Evolutionary conservation across 2,113 vertebrate species (phyloP).

Genomic region (Oryctolagus cuniculus): mOryCun1.1 NC_091447.1:11819001-11819500

Average conservation of each 20-base stretch:
- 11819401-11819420: background rate
- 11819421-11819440: background rate
- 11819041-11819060: constrained; percentile 50
- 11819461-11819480: constrained; percentile 4
- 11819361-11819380: constrained; percentile 7
- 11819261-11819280: constrained; percentile 31
- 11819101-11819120: constrained; percentile 45
- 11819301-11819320: background rate
- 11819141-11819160: constrained; percentile 27
- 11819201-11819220: constrained; percentile 33
- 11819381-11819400: background rate
- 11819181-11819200: background rate
- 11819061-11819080: constrained; percentile 29
- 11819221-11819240: background rate
- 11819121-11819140: constrained; percentile 49
- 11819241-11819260: constrained; percentile 2
- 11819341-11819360: constrained; percentile 4
- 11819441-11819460: background rate
- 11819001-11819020: background rate
- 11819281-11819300: constrained; percentile 37
- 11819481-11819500: background rate
- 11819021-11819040: constrained; percentile 36
- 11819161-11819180: constrained; percentile 28
- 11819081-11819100: constrained; percentile 17
- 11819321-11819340: constrained; percentile 24